A percentile compares a stretch with the other conserved stretches of the same genome.
Evolutionary conservation across 2,888 invertebrate genomes (phyloP).

Genomic region (Leptopterna dolabrata): DNA sequence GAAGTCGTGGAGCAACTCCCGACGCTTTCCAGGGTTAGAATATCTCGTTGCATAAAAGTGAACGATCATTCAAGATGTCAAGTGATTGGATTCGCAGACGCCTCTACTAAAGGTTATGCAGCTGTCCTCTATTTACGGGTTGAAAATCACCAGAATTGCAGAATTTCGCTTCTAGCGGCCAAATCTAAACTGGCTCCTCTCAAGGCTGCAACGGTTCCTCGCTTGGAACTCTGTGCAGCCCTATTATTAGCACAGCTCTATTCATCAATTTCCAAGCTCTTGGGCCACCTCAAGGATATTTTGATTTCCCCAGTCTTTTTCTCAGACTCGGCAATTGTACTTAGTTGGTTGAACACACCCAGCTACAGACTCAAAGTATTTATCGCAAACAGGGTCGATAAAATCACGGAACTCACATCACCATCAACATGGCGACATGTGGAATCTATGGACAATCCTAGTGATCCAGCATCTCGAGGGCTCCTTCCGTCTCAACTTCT

Average conservation of each 20-base stretch:
- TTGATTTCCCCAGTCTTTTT: not conserved
- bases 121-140: not conserved
- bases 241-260: not conserved
- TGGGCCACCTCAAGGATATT: not conserved
- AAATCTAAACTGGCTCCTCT: not conserved
- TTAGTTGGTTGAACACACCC: not conserved
- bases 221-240: no score
- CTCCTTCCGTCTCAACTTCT: no score
- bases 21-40: not conserved
- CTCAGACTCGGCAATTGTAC: no score
- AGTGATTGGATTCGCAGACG: conserved; percentile 10
- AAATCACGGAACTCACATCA: not conserved
- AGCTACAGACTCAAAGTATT: not conserved
- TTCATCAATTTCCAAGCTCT: not conserved
- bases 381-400: conserved; percentile 9
- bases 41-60: not conserved
- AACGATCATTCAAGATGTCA: not conserved
- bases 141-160: not conserved
- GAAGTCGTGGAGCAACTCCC: not conserved
- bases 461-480: no score
- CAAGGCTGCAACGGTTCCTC: no score
- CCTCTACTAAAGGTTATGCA: not conserved
- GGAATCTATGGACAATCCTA: no score
- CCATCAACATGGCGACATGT: not conserved
- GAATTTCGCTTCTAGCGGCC: not conserved